These are phyloP conservation scores for Dasypus novemcinctus DNA, from an alignment of 2,113 vertebrate genomes.

Conservation along the genomic window DNA sequence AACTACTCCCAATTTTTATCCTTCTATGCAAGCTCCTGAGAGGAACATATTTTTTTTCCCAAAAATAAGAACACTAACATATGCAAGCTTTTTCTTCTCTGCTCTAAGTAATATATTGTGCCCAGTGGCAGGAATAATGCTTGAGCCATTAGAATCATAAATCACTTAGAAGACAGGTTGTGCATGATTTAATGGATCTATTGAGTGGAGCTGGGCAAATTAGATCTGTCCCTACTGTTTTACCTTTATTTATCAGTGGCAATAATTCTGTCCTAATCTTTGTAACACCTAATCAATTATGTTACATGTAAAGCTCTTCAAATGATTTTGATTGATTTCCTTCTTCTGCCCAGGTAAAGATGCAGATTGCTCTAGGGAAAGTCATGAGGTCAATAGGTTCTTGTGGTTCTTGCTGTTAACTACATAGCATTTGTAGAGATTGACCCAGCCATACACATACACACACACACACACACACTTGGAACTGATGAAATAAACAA, in stretches of 20 bases:
- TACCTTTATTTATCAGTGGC: slow-evolving; percentile 49
- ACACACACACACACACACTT: neutral
- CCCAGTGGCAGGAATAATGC: neutral
- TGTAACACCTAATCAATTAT: neutral
- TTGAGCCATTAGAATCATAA: neutral
- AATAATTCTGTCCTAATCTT: slow-evolving; percentile 44
- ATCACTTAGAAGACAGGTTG: slow-evolving; percentile 23
- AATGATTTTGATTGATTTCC: neutral
- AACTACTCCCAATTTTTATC: neutral
- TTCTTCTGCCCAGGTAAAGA: neutral
- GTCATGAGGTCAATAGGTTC: neutral
- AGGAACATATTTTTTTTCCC: neutral
- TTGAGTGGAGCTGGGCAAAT: neutral
- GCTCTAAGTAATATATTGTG: neutral
- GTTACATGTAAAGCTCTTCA: neutral
- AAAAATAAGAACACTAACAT: neutral
- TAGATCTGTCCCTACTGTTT: slow-evolving; percentile 22
- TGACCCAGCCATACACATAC: no score
- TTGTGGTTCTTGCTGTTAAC: neutral
- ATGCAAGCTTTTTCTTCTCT: neutral
- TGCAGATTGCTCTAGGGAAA: neutral
- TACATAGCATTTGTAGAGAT: neutral
- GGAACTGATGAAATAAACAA: neutral
- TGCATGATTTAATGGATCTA: slow-evolving; percentile 19
- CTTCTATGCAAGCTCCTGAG: neutral